phyloP scores from a whole-genome alignment of 2,797 vertebrate genomes.

The Botia kubotai region DNA sequence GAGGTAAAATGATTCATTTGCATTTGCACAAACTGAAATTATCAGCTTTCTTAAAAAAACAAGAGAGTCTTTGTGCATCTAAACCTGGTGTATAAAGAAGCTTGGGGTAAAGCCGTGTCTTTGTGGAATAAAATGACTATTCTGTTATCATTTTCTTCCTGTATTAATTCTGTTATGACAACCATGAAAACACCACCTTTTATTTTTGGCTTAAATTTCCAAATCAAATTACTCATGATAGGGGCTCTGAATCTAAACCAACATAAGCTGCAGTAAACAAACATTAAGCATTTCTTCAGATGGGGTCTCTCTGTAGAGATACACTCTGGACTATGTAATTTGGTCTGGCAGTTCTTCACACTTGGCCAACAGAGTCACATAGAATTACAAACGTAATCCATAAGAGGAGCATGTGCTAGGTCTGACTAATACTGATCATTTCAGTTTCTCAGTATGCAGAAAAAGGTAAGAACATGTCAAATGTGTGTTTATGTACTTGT shows the following conservation, averaged over 20 bases:
- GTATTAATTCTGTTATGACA: conserved; percentile 48
- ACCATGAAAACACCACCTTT: conserved; percentile 53
- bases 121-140: conserved; percentile 26
- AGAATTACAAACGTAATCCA: conserved; percentile 34
- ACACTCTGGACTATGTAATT: conserved; percentile 40
- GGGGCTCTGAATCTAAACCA: conserved; percentile 30
- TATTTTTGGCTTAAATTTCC: conserved; percentile 22
- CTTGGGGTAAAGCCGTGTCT: background rate
- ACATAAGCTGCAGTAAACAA: conserved; percentile 15
- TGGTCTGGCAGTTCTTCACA: conserved; percentile 47
- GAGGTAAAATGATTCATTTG: background rate
- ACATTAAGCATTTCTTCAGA: conserved; percentile 23
- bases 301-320: conserved; percentile 7
- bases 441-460: conserved; percentile 41
- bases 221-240: conserved; percentile 44
- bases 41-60: background rate
- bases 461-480: background rate
- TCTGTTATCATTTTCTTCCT: conserved; percentile 34
- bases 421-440: conserved; percentile 35
- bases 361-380: conserved; percentile 48
- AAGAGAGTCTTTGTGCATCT: background rate
- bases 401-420: conserved; percentile 25
- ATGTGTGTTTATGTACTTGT: background rate
- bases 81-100: background rate
- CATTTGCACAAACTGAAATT: background rate